A percentile compares a stretch with the other conserved stretches of the same genome.
Evolutionary conservation across 1,140 invertebrate genomes (phyloP).

Genomic region (Diachasmimorpha longicaudata): DNA sequence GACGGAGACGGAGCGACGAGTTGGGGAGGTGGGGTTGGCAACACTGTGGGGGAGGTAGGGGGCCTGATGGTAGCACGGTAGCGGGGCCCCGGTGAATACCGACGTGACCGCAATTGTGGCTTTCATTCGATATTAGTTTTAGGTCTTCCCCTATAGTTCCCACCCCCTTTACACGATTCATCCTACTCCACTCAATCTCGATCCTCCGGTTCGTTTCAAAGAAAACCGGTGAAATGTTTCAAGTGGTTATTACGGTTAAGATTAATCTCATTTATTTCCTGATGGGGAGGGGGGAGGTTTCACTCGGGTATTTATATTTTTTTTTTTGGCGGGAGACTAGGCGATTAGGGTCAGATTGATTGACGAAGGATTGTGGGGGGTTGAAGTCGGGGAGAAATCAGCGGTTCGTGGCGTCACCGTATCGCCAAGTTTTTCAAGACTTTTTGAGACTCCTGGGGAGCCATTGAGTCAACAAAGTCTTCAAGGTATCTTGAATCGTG

Average conservation of each 20-base stretch:
- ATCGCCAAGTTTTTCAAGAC: not conserved
- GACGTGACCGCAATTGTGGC: conserved; percentile 23
- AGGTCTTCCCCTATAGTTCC: conserved; percentile 36
- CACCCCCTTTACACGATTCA: conserved; percentile 6
- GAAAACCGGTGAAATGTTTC: conserved; percentile 16
- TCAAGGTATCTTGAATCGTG: too few relatives aligned
- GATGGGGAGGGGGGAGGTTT: not conserved
- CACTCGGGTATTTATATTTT: not conserved
- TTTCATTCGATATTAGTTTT: conserved; percentile 58
- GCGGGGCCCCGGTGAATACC: conserved; percentile 6
- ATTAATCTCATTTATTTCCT: conserved; percentile 9
- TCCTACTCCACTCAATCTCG: not conserved
- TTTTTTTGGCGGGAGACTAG: not conserved
- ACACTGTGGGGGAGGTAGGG: not conserved
- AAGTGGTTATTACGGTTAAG: conserved; percentile 25
- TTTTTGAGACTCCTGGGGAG: too few relatives aligned
- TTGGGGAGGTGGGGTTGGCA: not conserved
- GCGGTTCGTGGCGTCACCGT: too few relatives aligned
- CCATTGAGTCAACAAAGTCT: too few relatives aligned
- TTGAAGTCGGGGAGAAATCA: too few relatives aligned
- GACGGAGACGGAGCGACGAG: conserved; percentile 1
- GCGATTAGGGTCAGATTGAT: not conserved
- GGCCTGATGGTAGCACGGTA: conserved; percentile 8
- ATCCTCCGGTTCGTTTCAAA: not conserved
- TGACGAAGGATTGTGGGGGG: not conserved